Conservation (phyloP, 2,113 vertebrate genomes). For the Platysteira castanea region DNA sequence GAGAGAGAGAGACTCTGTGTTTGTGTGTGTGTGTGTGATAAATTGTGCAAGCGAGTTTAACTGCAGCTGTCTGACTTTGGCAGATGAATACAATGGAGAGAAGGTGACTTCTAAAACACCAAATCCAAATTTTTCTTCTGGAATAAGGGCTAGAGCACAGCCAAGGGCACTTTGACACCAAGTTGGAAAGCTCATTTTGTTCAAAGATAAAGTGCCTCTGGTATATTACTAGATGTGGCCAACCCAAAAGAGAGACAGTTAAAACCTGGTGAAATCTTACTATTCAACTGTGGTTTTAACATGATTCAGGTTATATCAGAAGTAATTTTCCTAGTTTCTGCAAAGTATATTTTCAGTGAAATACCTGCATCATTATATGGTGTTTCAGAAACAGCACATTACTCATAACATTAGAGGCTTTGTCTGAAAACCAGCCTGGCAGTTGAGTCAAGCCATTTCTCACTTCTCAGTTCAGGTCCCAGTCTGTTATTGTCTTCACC, state of each 20-base stretch:
- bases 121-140: background rate
- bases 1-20: background rate
- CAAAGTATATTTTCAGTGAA: background rate
- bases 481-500: background rate
- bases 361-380: background rate
- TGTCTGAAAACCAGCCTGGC: background rate
- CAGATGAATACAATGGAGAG: background rate
- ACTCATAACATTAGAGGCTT: background rate
- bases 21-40: background rate
- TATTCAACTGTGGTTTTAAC: background rate
- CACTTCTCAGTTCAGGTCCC: background rate
- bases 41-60: background rate
- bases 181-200: background rate
- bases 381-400: background rate
- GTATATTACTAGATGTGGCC: background rate
- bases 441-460: background rate
- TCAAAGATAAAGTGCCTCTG: background rate
- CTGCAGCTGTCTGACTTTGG: background rate
- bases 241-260: background rate
- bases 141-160: background rate
- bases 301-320: background rate
- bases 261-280: background rate
- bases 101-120: slow-evolving; percentile 27
- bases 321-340: background rate
- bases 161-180: background rate